Evolutionary conservation across 2,888 invertebrate genomes (phyloP), one percentile per base, ranked within the genome.

Genomic region (Nomada ferruginata): DNA sequence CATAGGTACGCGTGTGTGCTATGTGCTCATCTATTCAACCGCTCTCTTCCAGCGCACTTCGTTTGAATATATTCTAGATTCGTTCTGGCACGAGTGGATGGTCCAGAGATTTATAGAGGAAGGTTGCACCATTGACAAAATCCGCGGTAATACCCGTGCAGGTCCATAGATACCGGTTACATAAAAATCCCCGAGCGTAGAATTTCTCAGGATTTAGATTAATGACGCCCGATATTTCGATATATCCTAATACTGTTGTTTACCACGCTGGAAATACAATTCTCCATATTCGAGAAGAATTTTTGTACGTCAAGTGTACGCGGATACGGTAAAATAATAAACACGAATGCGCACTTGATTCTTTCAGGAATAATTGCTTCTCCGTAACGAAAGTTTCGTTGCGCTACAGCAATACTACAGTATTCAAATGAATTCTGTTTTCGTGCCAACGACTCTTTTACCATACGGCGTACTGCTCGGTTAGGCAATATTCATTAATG

Each of bases 41-140:
- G 59, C 61, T 79, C 78, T 79, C 65, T 80, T 65, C 63, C 70
- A 57, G 53, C 36, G 71, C 63, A 75, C 76, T 79, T 79, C 86
- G 84, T 85, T 84, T 84, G 86, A 83, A 84, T 86, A 86, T 86
- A 86, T 80, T 66, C 82, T 59, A 70, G 76, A 76, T 83, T 76
- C 82, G 72, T 83, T 61, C 70, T 76, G 81, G 82, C 76, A 80
- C 86, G 77, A 69, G 74, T 74, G 80, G 86, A 79, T 72, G 81
- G 77, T 36, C 61, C 64, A 55, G 80, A 86, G 86, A 85, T 85
- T 85, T 86, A 86, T 85, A 59, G 80, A n/a, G 71, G 72, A 66
- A 59, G 84, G 83, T 76, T 77, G 86, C 76, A 70, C 78, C 76
- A 83, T 83, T 83, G 78, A 85, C 79, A 86, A 85, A 85, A 83